Evolutionary conservation across 2,888 invertebrate species (phyloP), one percentile per base, ranked within the genome.

Genomic region (Augochlorella aurata): DNA sequence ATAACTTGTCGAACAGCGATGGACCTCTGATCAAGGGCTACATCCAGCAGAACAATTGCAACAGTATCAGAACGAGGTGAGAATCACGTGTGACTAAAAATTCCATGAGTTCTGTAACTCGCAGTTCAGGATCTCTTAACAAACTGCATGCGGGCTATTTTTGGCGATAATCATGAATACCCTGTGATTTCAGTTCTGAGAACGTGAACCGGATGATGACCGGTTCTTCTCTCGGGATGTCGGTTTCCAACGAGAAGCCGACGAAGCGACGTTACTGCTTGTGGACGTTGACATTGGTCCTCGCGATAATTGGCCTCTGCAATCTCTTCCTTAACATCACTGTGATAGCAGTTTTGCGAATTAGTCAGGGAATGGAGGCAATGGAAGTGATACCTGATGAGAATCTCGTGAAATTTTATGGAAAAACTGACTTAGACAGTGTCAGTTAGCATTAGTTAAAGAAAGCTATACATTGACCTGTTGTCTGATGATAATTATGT

Each of bases 351-450:
- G 97, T 98, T 0, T 93, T 98, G 65, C 94, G 97, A 79, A 95
- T 98, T 79, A 97, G 97, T 0, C 96, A 96, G 92, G 97, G 97
- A 10, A 96, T 98, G 95, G 97, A 98, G 91, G 97, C 97, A 86
- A 95, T 98, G 93, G 98, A 98, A 93, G 95, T 98, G 68, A 95
- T 97, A 79, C 95, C 96, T 0, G 96, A 97, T 74, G 95, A 96
- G 81, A 95, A 96, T 82, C 95, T 97, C 0, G 94, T 97, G 0
- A 98, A 97, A 92, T 96, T 98, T 91, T 96, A 96, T 83, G 98
- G 98, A 0, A 94, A 95, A 65, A 95, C 97, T 0, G 97, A 97
- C 91, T 94, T 98, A 85, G 97, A 97, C 88, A 95, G 96, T 82
- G 94, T 98, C 85, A 65, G 74, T 58, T 38, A 8, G 29, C 18